A percentile compares a stretch with the other conserved stretches of the same genome.
Evolutionary conservation across 2,113 vertebrate species (phyloP).

Genomic region (Lepus europaeus): DNA sequence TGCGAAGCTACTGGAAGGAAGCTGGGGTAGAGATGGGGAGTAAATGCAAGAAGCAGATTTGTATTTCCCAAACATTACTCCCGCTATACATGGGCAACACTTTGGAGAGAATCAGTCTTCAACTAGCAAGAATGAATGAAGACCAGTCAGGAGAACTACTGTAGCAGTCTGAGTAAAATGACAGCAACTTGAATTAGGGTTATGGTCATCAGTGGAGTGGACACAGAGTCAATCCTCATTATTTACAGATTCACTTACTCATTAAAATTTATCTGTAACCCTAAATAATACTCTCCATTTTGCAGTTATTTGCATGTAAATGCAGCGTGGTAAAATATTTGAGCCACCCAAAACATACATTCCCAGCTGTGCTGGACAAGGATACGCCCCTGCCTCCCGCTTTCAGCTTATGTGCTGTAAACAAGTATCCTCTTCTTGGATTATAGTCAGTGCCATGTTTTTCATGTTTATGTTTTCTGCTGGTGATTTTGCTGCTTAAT

Average conservation of each 20-base stretch:
- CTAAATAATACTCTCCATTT: background rate
- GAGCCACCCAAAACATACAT: background rate
- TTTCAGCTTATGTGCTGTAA: background rate
- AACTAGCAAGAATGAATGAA: background rate
- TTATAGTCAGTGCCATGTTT: background rate
- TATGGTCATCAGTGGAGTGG: background rate
- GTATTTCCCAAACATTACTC: background rate
- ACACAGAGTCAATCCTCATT: background rate
- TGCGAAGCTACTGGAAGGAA: background rate
- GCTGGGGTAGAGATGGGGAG: background rate
- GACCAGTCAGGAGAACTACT: background rate
- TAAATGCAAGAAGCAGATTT: background rate
- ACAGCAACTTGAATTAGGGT: background rate
- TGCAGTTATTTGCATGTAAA: background rate
- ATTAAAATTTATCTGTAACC: background rate
- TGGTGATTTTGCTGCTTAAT: conserved; percentile 26
- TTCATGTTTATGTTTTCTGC: background rate
- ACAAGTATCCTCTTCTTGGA: background rate
- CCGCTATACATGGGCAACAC: background rate
- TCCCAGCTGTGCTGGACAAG: background rate
- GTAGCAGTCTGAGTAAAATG: background rate
- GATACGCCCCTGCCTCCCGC: background rate
- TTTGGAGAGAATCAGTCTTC: background rate
- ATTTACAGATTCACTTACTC: background rate
- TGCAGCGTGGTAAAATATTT: background rate